Conservation (phyloP, 2,888 invertebrate genomes). For the Tromatobia lineatoria region DNA sequence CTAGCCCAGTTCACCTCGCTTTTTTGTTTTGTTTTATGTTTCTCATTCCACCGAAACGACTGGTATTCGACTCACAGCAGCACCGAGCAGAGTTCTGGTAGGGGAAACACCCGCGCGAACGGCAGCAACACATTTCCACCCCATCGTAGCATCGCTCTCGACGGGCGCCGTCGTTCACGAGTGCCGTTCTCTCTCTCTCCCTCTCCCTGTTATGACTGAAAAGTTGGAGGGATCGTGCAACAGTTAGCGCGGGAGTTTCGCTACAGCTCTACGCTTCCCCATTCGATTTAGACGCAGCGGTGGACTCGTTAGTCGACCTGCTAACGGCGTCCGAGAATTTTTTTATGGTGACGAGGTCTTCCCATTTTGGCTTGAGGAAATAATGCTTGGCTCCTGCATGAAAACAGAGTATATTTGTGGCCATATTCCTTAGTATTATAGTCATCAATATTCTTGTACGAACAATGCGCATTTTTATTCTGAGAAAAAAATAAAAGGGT, state of each 20-base stretch:
- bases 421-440: too few relatives aligned
- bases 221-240: constrained; percentile 79
- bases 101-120: constrained; percentile 24
- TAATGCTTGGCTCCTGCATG: too few relatives aligned
- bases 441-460: too few relatives aligned
- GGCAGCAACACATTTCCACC: constrained; percentile 23
- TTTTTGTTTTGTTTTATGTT: constrained; percentile 35
- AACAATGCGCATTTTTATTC: too few relatives aligned
- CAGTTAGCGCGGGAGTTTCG: constrained; percentile 74
- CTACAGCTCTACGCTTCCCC: constrained; percentile 41
- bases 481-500: not conserved
- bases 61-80: constrained; percentile 20
- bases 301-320: constrained; percentile 17
- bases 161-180: constrained; percentile 32
- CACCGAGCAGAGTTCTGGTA: not conserved
- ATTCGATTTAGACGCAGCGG: constrained; percentile 16
- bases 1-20: constrained; percentile 32
- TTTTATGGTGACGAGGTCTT: not conserved
- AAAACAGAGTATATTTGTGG: too few relatives aligned
- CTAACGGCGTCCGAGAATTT: constrained; percentile 34
- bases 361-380: constrained; percentile 19
- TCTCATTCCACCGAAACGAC: constrained; percentile 41
- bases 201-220: constrained; percentile 71
- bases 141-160: constrained; percentile 24
- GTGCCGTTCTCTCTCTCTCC: not conserved